Conservation (phyloP, 2,113 vertebrate species). For the Kryptolebias marmoratus region DNA sequence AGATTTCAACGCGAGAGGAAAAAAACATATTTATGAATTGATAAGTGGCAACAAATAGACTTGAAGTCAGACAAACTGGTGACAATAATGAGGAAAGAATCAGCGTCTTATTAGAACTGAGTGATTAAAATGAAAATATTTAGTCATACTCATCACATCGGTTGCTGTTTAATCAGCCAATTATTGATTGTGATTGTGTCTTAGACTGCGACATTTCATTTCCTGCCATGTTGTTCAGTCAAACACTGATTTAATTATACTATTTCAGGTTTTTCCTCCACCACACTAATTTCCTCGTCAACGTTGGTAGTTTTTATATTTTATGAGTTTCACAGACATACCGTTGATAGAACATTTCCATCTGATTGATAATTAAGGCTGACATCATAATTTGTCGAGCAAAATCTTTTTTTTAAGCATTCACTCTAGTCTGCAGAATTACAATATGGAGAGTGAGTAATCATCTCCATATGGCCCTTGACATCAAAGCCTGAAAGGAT, state of each 20-base stretch:
- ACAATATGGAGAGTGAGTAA: slow-evolving; percentile 17
- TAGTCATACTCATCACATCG: slow-evolving; percentile 6
- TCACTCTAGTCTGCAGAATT: slow-evolving; percentile 7
- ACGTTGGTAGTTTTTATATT: not conserved
- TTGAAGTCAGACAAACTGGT: not conserved
- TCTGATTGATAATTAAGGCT: slow-evolving; percentile 4
- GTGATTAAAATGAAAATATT: slow-evolving; percentile 20
- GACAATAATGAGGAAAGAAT: slow-evolving; percentile 3
- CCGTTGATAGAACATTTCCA: not conserved
- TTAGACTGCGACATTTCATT: slow-evolving; percentile 1
- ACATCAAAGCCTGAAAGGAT: slow-evolving; percentile 34
- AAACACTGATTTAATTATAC: not conserved
- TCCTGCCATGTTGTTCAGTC: not conserved
- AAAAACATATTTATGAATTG: not conserved
- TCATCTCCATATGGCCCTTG: slow-evolving; percentile 38
- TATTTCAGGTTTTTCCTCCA: not conserved
- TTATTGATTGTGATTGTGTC: slow-evolving; percentile 8
- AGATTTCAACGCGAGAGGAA: not conserved
- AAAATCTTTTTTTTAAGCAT: slow-evolving; percentile 1
- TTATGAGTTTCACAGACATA: not conserved
- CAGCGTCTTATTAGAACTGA: slow-evolving; percentile 5
- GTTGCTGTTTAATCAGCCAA: not conserved
- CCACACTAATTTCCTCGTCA: not conserved
- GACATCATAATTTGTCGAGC: slow-evolving; percentile 1
- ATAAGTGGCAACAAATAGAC: not conserved